Evolutionary conservation across 92 coral and sea anemone genomes (phyloP).

Genomic region (Actinostola sp.): DNA sequence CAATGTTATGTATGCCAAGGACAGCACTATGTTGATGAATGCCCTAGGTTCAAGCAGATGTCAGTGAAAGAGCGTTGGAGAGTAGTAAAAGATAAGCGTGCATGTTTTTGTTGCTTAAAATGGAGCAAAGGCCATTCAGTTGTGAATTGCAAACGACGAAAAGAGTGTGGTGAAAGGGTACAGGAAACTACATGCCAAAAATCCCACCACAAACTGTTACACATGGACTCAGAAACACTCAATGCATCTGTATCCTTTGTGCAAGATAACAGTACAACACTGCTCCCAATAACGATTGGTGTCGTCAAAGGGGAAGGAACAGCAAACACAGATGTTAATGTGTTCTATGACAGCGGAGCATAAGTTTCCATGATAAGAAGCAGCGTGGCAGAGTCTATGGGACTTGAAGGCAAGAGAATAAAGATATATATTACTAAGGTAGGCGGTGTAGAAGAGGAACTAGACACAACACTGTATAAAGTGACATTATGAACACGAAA

Average conservation of each 20-base stretch:
- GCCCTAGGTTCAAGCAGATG: not conserved
- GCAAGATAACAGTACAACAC: too few species aligned
- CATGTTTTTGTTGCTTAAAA: too few species aligned
- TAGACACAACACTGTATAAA: slow-evolving; percentile 51
- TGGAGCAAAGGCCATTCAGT: too few species aligned
- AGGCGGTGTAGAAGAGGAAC: slow-evolving; percentile 58
- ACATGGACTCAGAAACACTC: not conserved
- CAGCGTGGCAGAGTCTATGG: too few species aligned
- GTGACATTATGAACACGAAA: slow-evolving; percentile 20
- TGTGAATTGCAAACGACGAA: slow-evolving; percentile 42
- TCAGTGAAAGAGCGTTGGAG: slow-evolving; percentile 34
- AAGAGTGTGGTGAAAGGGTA: slow-evolving; percentile 19
- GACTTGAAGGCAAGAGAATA: too few species aligned
- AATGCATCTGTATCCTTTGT: too few species aligned
- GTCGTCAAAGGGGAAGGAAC: slow-evolving; percentile 5
- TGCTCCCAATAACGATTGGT: not conserved
- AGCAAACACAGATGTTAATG: slow-evolving; percentile 27
- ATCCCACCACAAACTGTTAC: slow-evolving; percentile 25
- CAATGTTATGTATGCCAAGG: too few species aligned
- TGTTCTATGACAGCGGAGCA: too few species aligned
- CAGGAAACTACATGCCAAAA: slow-evolving; percentile 33
- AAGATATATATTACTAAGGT: slow-evolving; percentile 59
- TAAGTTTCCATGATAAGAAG: too few species aligned
- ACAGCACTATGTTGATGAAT: too few species aligned
- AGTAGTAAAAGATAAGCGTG: slow-evolving; percentile 28